Conservation (phyloP, 2,888 invertebrate species). For the Acanthoscelides obtectus region DNA sequence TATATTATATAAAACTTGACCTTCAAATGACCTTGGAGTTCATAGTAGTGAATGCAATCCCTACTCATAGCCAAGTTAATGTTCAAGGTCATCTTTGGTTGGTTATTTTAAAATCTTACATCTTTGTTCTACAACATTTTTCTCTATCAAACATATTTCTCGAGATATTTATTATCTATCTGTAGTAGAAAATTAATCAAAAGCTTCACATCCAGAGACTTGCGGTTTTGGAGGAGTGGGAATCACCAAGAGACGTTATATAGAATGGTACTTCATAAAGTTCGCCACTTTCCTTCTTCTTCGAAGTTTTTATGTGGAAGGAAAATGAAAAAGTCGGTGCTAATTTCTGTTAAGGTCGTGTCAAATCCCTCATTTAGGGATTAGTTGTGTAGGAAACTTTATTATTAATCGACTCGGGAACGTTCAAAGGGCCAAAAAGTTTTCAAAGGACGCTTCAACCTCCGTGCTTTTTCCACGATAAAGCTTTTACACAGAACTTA, state of each 20-base stretch:
- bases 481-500: neutral
- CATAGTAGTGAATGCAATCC: no score
- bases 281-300: neutral
- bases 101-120: no score
- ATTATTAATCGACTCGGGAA: constrained; percentile 12
- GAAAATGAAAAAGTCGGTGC: neutral
- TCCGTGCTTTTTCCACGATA: neutral
- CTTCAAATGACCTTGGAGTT: no score
- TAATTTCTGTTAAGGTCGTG: constrained; percentile 7
- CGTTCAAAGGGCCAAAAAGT: constrained; percentile 6
- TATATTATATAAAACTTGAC: no score
- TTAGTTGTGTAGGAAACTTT: constrained; percentile 12
- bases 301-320: neutral
- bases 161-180: no score
- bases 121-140: no score
- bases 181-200: neutral
- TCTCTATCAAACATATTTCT: no score
- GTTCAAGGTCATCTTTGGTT: no score
- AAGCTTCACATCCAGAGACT: neutral
- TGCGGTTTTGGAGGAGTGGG: neutral
- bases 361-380: constrained; percentile 9
- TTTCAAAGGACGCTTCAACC: neutral
- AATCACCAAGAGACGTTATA: neutral
- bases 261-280: neutral
- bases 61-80: no score